Evolutionary conservation across 2,888 invertebrate genomes (phyloP), one percentile per base, ranked within the genome.

Genomic region (Elegia similella): DNA sequence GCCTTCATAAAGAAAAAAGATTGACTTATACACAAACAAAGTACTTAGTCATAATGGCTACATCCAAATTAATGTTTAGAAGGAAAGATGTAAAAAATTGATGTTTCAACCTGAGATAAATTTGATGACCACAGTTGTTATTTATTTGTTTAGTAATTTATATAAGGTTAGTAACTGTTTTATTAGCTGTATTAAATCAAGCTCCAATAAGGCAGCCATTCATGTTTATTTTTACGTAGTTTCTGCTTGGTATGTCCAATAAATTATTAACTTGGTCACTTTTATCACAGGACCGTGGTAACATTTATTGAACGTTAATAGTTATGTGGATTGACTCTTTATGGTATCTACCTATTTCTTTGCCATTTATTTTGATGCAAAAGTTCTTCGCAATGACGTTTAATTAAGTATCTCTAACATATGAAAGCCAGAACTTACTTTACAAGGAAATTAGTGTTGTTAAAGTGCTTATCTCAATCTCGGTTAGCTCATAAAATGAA

Each of bases 81-180:
- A 68, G 60, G 69, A 72, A 73, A 70, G 77, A 73, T 72, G 75
- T 78, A 70, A 72, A 72, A 68, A 67, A 75, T 76, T 70, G 75
- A 76, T 75, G 72, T 70, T 72, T 56, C 48, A 56, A 60, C 66
- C 70, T 64, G 61, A 69, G 73, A 83, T 84, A 84, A 86, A 73
- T 88, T 86, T 89, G 89, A 90, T 86, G 86, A 80, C 85, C 88
- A 85, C 69, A 68, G 77, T 80, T 80, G 88, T 91, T 90, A 89
- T 91, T 90, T 91, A 91, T 91, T 89, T 89, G 89, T 88, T 90
- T 83, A 88, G 85, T 89, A 91, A 90, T 91, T 89, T 91, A 91
- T 91, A 88, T 90, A 88, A 87, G 88, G 89, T 90, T 90, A 88
- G 90, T 90, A 88, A 90, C 89, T 86, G 90, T 90, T 91, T 91